Conservation (phyloP, 2,888 invertebrate genomes). For the Aradus depressus region DNA sequence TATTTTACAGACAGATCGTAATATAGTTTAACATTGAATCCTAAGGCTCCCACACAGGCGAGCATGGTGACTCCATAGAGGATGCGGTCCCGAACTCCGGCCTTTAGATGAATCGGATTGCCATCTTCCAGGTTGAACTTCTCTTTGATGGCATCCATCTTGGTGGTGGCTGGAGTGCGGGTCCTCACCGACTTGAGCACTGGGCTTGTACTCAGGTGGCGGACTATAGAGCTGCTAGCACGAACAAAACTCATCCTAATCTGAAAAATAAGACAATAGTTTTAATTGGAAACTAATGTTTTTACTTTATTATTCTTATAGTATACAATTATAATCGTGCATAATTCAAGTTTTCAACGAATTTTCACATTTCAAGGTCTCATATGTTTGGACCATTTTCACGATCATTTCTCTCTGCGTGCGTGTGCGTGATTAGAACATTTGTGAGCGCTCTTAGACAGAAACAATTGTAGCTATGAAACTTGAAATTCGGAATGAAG, state of each 20-base stretch:
- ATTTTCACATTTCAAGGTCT: too few relatives aligned
- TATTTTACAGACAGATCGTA: slow-evolving; percentile 12
- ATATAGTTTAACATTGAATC: slow-evolving; percentile 11
- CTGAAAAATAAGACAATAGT: too few relatives aligned
- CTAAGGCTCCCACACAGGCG: slow-evolving; percentile 16
- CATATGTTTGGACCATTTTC: too few relatives aligned
- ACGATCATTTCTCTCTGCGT: too few relatives aligned
- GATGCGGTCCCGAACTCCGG: slow-evolving; percentile 18
- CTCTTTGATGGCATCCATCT: slow-evolving; percentile 14
- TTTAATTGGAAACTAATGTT: too few relatives aligned
- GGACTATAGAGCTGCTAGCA: background rate
- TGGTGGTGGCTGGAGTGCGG: slow-evolving; percentile 15
- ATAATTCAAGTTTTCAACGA: too few relatives aligned
- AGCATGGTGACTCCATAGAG: slow-evolving; percentile 21
- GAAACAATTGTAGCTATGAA: too few relatives aligned
- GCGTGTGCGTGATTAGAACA: too few relatives aligned
- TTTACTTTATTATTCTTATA: too few relatives aligned
- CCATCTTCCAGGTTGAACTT: slow-evolving; percentile 22
- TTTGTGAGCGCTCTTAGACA: too few relatives aligned
- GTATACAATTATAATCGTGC: too few relatives aligned
- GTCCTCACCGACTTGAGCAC: slow-evolving; percentile 1
- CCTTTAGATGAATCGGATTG: slow-evolving; percentile 20
- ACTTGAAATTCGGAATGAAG: too few relatives aligned
- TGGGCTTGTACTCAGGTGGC: background rate
- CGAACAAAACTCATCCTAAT: slow-evolving; percentile 2